These are phyloP conservation scores for Hydractinia symbiolongicarpus DNA, from an alignment of 30 jellyfish, hydroid and myxozoan genomes.

Conservation along the genomic window DNA sequence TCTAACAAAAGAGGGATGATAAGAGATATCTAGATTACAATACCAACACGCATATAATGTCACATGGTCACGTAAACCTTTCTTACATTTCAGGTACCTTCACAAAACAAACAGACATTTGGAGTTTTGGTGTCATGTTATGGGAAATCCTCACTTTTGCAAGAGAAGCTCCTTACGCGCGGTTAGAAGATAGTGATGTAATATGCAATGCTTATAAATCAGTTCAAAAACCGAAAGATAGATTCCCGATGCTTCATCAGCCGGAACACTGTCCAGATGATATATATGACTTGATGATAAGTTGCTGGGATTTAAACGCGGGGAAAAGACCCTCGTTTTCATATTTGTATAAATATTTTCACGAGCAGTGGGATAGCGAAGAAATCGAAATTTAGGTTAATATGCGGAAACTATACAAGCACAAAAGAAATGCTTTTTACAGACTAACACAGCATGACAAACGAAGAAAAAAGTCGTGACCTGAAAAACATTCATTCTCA, in stretches of 20 bases:
- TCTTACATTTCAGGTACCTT: conserved; percentile 49
- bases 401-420: not conserved
- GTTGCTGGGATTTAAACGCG: conserved; percentile 68
- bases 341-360: conserved; percentile 23
- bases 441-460: no score
- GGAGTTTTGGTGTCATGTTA: conserved; percentile 91
- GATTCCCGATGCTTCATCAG: conserved; percentile 36
- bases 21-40: no score
- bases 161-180: conserved; percentile 70
- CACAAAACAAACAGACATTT: conserved; percentile 68
- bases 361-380: conserved; percentile 16
- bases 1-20: no score
- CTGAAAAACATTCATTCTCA: no score
- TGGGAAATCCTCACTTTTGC: conserved; percentile 94
- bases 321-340: conserved; percentile 70
- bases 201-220: conserved; percentile 75
- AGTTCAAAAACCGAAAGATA: conserved; percentile 45
- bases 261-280: conserved; percentile 65
- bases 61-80: no score
- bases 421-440: no score
- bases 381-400: conserved; percentile 18
- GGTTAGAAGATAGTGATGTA: conserved; percentile 60
- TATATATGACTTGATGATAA: conserved; percentile 38
- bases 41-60: no score
- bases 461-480: no score